Base-by-base conservation (phyloP, 2,888 invertebrate species). In the Nycteola revayana region DNA sequence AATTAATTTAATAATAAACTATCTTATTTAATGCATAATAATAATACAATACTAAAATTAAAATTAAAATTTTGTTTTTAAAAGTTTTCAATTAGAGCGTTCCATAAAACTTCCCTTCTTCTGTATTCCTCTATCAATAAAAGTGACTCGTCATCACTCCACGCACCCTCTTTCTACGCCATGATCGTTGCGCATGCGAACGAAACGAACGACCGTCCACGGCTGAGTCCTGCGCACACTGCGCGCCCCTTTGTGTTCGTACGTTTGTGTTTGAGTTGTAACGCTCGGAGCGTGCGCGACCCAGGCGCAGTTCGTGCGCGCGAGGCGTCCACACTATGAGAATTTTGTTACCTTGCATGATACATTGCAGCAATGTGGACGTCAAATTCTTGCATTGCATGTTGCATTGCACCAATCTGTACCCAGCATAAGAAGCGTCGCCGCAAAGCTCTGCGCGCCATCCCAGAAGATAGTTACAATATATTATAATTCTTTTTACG, bases 111-210 rank as follows among this genome's bases (percentile, higher is more conserved):
- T 46, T 46, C 42, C 21, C 36, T 28, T 28, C 28, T 23, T 47
- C 42, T 47, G 42, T 43, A 47, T 29, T 29, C 42, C 27, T 48
- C 43, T 28, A 47, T 47, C 33, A 48, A 48, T 29, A 21, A 31
- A 31, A 47, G 20, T 35, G 31, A 26, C 32, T 47, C 35, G 31
- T 43, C 43, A 22, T 42, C 46, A 46, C 32, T 42, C 42, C 42
- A 42, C 33, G 39, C 31, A 36, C 11, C 30, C 30, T 30, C 30
- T 10, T 30, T 17, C 30, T 9, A 22, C 24, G 30, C 30, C 36
- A 42, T 37, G 30, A 26, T 36, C 38, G 35, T 35, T 42, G 38
- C 33, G 38, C 24, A 31, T 32, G 28, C 42, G 34, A 24, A 31
- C 31, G 24, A 10, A 25, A 23, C 25, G 14, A 24, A 29, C 29